Conservation (phyloP, 2,888 invertebrate species). For the Rhagium mordax region DNA sequence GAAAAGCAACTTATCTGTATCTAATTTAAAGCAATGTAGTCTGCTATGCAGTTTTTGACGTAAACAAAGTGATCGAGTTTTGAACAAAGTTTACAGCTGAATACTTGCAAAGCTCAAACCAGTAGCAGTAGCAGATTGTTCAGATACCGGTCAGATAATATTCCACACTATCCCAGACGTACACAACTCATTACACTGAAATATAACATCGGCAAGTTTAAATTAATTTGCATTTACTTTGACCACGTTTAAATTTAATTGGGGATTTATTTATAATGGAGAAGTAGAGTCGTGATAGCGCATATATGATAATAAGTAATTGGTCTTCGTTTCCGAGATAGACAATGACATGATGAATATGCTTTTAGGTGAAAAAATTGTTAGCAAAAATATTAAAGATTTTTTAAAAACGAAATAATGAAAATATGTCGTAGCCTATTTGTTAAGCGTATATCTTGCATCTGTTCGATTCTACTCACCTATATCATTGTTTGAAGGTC, state of each 20-base stretch:
- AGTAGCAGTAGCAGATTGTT: conserved; percentile 64
- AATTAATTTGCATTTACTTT: conserved; percentile 63
- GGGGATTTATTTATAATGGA: conserved; percentile 37
- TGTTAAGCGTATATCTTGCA: too few species aligned
- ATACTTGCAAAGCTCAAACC: conserved; percentile 57
- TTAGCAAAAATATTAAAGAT: too few species aligned
- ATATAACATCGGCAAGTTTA: conserved; percentile 63
- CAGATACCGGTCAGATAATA: conserved; percentile 56
- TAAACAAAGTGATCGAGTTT: conserved; percentile 63
- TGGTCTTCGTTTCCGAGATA: too few species aligned
- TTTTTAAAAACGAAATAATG: too few species aligned
- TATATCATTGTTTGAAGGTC: too few species aligned
- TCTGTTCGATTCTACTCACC: too few species aligned
- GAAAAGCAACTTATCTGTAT: conserved; percentile 58
- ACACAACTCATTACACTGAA: conserved; percentile 62
- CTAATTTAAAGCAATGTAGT: conserved; percentile 64
- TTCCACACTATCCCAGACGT: conserved; percentile 49
- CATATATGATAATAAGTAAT: neutral
- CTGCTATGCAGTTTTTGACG: conserved; percentile 64
- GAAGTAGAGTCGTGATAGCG: conserved; percentile 6
- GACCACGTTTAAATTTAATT: conserved; percentile 61
- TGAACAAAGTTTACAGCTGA: conserved; percentile 52
- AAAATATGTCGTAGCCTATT: too few species aligned
- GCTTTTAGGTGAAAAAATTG: too few species aligned
- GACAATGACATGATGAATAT: too few species aligned